phyloP scores from a whole-genome alignment of 2,113 vertebrate genomes.

The Lampris megalopsis region DNA sequence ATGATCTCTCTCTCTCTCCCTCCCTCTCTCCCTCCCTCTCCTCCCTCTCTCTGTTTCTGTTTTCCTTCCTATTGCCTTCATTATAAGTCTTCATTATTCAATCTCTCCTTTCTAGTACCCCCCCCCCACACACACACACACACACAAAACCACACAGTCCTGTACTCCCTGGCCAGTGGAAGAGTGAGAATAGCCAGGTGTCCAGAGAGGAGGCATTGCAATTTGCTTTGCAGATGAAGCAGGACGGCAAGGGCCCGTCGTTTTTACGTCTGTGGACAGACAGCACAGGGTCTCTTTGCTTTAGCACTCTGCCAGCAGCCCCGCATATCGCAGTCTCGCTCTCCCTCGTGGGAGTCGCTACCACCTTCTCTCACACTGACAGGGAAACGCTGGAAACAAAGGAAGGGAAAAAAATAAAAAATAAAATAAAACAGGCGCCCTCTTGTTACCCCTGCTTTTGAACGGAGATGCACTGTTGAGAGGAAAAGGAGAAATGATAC shows the following conservation, averaged over 20 bases:
- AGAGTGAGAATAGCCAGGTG: constrained; percentile 68
- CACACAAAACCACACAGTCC: constrained; percentile 26
- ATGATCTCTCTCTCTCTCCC: constrained; percentile 59
- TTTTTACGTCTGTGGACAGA: constrained; percentile 61
- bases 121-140: constrained; percentile 10
- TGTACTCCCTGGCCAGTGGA: constrained; percentile 51
- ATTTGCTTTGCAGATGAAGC: constrained; percentile 68
- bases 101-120: constrained; percentile 55
- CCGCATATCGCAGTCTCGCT: constrained; percentile 54
- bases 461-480: constrained; percentile 64
- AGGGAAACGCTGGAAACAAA: constrained; percentile 69
- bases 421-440: constrained; percentile 45
- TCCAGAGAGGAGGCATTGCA: constrained; percentile 53
- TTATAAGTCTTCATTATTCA: constrained; percentile 45
- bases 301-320: constrained; percentile 59
- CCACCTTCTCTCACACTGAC: constrained; percentile 68
- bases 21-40: constrained; percentile 1
- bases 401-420: constrained; percentile 41
- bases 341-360: constrained; percentile 60
- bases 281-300: constrained; percentile 59
- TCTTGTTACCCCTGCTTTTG: constrained; percentile 61
- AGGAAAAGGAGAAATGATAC: constrained; percentile 54
- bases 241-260: constrained; percentile 28
- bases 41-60: too few relatives aligned
- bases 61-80: constrained; percentile 18